These are phyloP conservation scores for Ciconia nigra DNA, from an alignment of 2,797 vertebrate genomes.

Conservation along the genomic window DNA sequence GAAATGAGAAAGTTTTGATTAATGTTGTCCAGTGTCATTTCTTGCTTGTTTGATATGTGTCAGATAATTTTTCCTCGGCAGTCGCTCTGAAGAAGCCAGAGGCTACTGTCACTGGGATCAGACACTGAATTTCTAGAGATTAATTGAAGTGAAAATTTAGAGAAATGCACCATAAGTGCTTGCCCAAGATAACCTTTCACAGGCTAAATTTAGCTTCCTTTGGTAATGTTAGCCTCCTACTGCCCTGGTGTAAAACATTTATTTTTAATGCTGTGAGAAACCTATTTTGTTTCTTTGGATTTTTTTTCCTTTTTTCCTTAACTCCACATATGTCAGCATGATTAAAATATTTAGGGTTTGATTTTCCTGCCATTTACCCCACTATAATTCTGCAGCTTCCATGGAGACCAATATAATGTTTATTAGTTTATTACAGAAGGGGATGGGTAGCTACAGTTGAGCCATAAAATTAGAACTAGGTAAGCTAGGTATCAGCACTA, in stretches of 20 bases:
- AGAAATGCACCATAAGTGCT: conserved; percentile 77
- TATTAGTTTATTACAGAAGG: background rate
- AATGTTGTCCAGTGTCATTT: conserved; percentile 93
- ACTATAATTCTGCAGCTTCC: background rate
- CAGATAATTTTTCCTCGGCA: conserved; percentile 87
- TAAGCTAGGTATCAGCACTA: background rate
- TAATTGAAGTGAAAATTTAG: conserved; percentile 91
- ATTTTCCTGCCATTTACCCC: background rate
- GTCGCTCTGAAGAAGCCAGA: conserved; percentile 84
- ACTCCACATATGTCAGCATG: background rate
- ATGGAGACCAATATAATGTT: background rate
- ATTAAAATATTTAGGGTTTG: background rate
- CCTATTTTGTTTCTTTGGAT: background rate
- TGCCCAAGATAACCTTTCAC: conserved; percentile 77
- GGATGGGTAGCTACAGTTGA: background rate
- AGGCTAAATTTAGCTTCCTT: conserved; percentile 74
- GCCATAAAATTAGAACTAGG: background rate
- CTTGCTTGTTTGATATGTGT: conserved; percentile 96
- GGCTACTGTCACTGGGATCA: conserved; percentile 91
- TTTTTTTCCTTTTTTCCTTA: background rate
- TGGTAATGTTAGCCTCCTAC: conserved; percentile 77
- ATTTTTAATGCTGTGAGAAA: conserved; percentile 45
- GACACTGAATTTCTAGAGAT: conserved; percentile 89
- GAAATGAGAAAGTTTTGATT: conserved; percentile 99
- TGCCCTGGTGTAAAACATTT: conserved; percentile 60